phyloP scores from a whole-genome alignment of 2,888 invertebrate genomes.

The Boloria euphrosyne region DNA sequence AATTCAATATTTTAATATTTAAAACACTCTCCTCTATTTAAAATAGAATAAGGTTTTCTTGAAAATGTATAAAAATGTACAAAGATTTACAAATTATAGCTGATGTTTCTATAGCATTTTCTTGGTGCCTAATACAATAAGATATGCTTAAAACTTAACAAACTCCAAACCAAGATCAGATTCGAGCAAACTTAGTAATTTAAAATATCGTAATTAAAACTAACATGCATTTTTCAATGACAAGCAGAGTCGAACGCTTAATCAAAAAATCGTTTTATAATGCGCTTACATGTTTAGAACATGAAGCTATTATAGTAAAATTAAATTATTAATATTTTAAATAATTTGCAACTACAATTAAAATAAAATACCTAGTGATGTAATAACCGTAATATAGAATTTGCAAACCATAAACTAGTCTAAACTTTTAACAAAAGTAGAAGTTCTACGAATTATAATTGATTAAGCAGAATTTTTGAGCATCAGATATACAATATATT shows the following conservation, averaged over 20 bases:
- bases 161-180: slow-evolving; percentile 30
- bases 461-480: slow-evolving; percentile 74
- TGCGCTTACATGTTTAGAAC: slow-evolving; percentile 46
- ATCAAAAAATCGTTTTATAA: slow-evolving; percentile 47
- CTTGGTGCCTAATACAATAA: no score
- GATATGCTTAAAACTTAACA: background rate
- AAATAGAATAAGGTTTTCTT: background rate
- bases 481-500: slow-evolving; percentile 64
- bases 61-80: slow-evolving; percentile 4
- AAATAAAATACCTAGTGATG: slow-evolving; percentile 57
- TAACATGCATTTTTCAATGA: slow-evolving; percentile 56
- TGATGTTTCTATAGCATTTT: slow-evolving; percentile 1
- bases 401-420: slow-evolving; percentile 64
- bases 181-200: slow-evolving; percentile 24
- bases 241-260: slow-evolving; percentile 53
- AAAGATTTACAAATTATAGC: background rate
- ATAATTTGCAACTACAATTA: slow-evolving; percentile 57
- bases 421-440: slow-evolving; percentile 51
- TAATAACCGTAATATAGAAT: slow-evolving; percentile 55
- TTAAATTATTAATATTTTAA: slow-evolving; percentile 38
- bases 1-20: background rate
- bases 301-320: slow-evolving; percentile 56
- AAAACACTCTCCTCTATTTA: background rate
- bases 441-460: slow-evolving; percentile 58
- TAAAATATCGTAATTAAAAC: slow-evolving; percentile 30